A percentile compares a stretch with the other conserved stretches of the same genome.
phyloP scores from a whole-genome alignment of 2,888 invertebrate species.

The Acrocyrtus sp. region DNA sequence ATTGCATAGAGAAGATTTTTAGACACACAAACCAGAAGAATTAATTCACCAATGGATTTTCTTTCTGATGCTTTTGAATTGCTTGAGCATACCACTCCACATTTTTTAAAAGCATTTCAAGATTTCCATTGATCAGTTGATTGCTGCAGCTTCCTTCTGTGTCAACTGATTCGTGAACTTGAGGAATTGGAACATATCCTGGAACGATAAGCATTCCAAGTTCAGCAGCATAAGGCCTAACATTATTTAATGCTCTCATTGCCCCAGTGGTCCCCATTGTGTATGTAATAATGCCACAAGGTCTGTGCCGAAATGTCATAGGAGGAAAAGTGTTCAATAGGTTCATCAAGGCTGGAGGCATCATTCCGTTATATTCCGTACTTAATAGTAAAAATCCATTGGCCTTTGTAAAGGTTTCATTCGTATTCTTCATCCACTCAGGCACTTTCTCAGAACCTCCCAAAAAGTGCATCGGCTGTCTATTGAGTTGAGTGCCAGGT shows the following conservation, averaged over 20 bases:
- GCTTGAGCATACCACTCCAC: constrained; percentile 33
- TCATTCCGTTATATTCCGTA: constrained; percentile 66
- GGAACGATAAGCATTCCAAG: constrained; percentile 60
- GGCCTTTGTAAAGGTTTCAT: constrained; percentile 64
- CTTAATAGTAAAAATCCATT: constrained; percentile 67
- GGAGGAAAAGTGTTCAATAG: constrained; percentile 67
- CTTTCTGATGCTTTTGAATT: too few relatives aligned
- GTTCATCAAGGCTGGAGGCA: constrained; percentile 67
- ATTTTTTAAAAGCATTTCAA: constrained; percentile 17
- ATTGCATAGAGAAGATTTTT: too few relatives aligned
- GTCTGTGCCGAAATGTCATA: constrained; percentile 65
- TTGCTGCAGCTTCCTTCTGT: constrained; percentile 46
- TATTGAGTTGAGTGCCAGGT: constrained; percentile 1
- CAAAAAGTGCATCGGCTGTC: constrained; percentile 64
- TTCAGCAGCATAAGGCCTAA: constrained; percentile 59
- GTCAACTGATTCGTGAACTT: constrained; percentile 49
- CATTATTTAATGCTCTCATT: constrained; percentile 55
- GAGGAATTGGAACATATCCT: constrained; percentile 44
- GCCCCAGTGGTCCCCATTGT: constrained; percentile 62
- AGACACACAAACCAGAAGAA: too few relatives aligned
- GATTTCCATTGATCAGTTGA: constrained; percentile 28
- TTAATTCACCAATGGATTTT: too few relatives aligned
- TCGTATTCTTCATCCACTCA: constrained; percentile 62
- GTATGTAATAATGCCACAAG: constrained; percentile 64
- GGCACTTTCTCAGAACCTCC: constrained; percentile 61